Evolutionary conservation across 2,888 invertebrate species (phyloP).

Genomic region (Caenorhabditis panamensis): DNA sequence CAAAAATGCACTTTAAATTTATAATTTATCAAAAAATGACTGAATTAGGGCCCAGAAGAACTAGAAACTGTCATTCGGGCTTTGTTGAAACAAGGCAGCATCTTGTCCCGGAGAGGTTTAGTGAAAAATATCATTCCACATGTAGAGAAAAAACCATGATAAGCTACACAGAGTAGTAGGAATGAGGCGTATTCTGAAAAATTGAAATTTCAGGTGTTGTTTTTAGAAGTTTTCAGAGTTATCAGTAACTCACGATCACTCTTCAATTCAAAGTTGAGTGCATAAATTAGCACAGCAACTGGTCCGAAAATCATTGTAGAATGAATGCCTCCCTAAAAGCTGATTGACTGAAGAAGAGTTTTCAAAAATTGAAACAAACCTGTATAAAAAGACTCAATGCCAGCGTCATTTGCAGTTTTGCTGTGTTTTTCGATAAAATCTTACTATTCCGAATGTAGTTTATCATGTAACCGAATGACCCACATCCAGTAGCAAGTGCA

Average conservation of each 20-base stretch:
- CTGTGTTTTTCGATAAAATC: background rate
- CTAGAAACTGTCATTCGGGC: background rate
- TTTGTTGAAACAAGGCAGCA: background rate
- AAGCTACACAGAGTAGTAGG: background rate
- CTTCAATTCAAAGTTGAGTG: background rate
- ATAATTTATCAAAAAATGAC: background rate
- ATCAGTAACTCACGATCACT: background rate
- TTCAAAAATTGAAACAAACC: background rate
- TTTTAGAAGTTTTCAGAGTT: background rate
- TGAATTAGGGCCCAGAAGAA: background rate
- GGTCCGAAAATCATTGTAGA: background rate
- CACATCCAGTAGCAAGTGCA: background rate
- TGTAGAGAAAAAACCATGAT: background rate
- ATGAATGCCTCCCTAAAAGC: background rate
- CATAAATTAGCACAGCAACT: background rate
- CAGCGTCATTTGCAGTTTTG: background rate
- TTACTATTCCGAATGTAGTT: background rate
- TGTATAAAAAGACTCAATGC: background rate
- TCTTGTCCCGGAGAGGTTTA: background rate
- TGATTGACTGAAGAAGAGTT: background rate
- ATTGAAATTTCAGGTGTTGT: background rate
- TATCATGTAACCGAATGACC: background rate
- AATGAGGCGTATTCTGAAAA: background rate
- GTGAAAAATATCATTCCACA: constrained; percentile 3
- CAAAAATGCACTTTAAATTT: too few relatives aligned